Evolutionary conservation across 2,888 invertebrate genomes (phyloP).

Genomic region (Diarsia brunnea): DNA sequence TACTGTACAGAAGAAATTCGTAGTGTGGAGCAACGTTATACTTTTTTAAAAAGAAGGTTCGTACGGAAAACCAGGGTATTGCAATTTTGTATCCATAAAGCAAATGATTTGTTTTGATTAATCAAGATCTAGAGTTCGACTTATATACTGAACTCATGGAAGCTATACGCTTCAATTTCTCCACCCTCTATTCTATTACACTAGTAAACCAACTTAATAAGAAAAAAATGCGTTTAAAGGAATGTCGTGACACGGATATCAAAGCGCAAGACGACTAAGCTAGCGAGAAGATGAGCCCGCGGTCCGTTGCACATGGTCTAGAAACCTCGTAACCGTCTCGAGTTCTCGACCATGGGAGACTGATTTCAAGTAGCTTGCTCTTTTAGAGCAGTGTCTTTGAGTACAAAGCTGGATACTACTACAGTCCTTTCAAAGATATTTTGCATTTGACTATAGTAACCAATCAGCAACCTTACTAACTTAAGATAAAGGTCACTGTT

Average conservation of each 20-base stretch:
- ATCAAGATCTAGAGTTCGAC: not conserved
- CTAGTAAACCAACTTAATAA: not conserved
- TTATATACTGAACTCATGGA: not conserved
- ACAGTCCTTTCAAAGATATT: not conserved
- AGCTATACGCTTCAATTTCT: not conserved
- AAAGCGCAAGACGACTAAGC: constrained; percentile 6
- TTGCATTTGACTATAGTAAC: not conserved
- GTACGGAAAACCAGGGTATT: no score
- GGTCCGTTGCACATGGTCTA: constrained; percentile 39
- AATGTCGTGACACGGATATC: constrained; percentile 36
- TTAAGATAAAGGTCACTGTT: not conserved
- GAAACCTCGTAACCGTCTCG: constrained; percentile 36
- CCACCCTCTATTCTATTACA: not conserved
- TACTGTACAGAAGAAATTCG: no score
- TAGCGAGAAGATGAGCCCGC: constrained; percentile 21
- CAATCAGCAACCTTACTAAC: not conserved
- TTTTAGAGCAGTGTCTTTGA: not conserved
- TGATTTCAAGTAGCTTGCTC: not conserved
- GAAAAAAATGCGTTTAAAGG: not conserved
- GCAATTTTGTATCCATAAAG: not conserved
- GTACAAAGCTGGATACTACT: not conserved
- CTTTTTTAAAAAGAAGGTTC: no score
- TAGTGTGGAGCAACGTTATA: no score
- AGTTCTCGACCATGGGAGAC: constrained; percentile 6
- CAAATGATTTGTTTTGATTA: not conserved